Evolutionary conservation across 1,140 invertebrate species (phyloP), one percentile per base, ranked within the genome.

Genomic region (Aphelinus atriplicis): DNA sequence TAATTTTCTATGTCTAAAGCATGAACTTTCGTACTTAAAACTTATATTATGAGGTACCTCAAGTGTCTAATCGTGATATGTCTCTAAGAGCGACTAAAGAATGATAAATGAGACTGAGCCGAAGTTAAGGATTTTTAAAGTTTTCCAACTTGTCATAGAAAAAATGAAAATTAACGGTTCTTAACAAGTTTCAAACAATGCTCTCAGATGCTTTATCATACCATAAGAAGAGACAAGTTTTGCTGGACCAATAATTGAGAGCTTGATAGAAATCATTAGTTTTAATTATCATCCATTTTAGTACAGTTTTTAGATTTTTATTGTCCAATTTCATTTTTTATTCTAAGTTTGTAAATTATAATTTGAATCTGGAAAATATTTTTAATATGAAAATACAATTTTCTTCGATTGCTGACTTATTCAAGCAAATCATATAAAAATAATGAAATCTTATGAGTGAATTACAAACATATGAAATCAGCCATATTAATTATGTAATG

Each of bases 81-180:
- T 72, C 69, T 78, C 55, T 74, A 79, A 61, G 73, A 76, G 69
- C 58, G 74, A 80, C 79, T 78, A 80, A 80, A 80, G 79, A 80
- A 79, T 79, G 78, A 75, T 75, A 57, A 75, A 57, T 53, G 74
- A 68, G 66, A 73, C 74, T 80, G 7, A 75, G 74, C 70, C 78
- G 43, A 71, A 68, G 45, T 47, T 58, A 69, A 68, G 76, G 58
- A 58, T 77, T 73, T 69, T 66, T 45, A 61, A 43, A 75, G 64
- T 69, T 26, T 78, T 70, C 71, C 61, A 64, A 78, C 26, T 78
- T 63, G 69, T 43, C 63, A 71, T 71, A 61, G 55, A 61, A 45
- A 70, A 69, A 75, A 75, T 75, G 66, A 75, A 76, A 76, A 71
- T 48, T 70, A 58, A n/a, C 56, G 71, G 66, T 69, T 71, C 55